Base-by-base conservation (phyloP, 2,888 invertebrate genomes). In the Orchesellides sinensis region DNA sequence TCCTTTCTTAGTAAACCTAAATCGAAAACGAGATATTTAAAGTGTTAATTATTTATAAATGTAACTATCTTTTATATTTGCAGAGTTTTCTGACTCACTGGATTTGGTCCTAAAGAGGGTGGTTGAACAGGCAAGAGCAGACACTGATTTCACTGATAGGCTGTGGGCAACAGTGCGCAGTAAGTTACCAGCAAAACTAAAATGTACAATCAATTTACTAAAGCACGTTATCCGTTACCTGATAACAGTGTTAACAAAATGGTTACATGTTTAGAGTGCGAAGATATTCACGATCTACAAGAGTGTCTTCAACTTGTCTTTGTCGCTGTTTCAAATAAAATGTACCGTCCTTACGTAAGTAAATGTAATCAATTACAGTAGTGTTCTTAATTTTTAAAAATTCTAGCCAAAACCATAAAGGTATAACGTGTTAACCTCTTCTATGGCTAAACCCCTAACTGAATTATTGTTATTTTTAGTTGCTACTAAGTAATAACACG, bases 331-430 rank as follows among this genome's bases (percentile, higher is more conserved):
- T 84, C 84, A 8, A 72, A 69, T 19, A 88, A 87, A 68, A 49
- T 80, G 45, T 88, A 86, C 27, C 69, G 88, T 52, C 88, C 88
- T 45, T 87, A 88, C 40, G 88, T 88, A 83, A 86, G 84, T 56
- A 27, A n/a, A n/a, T n/a, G n/a, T n/a, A n/a, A n/a, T n/a, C n/a
- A n/a, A n/a, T n/a, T n/a, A n/a, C n/a, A n/a, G n/a, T n/a, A n/a
- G n/a, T n/a, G n/a, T n/a, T n/a, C n/a, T n/a, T n/a, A n/a, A n/a
- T n/a, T n/a, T n/a, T n/a, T n/a, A n/a, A n/a, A n/a, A n/a, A n/a
- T n/a, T n/a, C n/a, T n/a, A n/a, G n/a, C n/a, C n/a, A n/a, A n/a
- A n/a, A n/a, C n/a, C n/a, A n/a, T n/a, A n/a, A n/a, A n/a, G n/a
- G n/a, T n/a, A n/a, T n/a, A n/a, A n/a, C n/a, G n/a, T n/a, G n/a